These are phyloP conservation scores for Nysson spinosus DNA, from an alignment of 2,888 invertebrate species.

Conservation along the genomic window DNA sequence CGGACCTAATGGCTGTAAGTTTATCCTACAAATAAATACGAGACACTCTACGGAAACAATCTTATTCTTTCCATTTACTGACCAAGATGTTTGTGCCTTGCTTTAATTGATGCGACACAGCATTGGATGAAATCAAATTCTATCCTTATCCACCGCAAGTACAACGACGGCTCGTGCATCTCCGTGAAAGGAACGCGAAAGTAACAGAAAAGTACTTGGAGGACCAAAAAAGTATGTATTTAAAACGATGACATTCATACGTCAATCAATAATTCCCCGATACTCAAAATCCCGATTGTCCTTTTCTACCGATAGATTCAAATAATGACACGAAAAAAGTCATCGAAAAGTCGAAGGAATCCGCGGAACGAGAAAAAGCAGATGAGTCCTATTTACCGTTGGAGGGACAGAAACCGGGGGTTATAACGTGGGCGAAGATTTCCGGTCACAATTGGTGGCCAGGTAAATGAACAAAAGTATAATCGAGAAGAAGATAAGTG, in stretches of 20 bases:
- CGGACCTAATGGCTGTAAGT: constrained; percentile 54
- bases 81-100: no score
- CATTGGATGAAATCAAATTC: constrained; percentile 60
- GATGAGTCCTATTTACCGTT: constrained; percentile 58
- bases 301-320: constrained; percentile 17
- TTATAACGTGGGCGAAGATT: constrained; percentile 71
- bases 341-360: constrained; percentile 35
- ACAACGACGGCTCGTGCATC: constrained; percentile 49
- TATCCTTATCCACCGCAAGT: constrained; percentile 66
- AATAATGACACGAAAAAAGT: constrained; percentile 25
- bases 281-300: background rate
- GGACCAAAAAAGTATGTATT: constrained; percentile 49
- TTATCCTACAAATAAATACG: no score
- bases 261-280: no score
- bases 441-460: constrained; percentile 72
- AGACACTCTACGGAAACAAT: no score
- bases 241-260: no score
- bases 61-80: no score
- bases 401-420: constrained; percentile 67
- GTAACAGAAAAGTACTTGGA: constrained; percentile 56
- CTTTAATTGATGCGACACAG: background rate
- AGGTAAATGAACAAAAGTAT: no score
- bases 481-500: no score
- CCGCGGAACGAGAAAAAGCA: constrained; percentile 5
- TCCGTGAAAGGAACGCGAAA: constrained; percentile 58